Evolutionary conservation across 2,113 vertebrate species (phyloP).

Genomic region (Bostrychus sinensis): DNA sequence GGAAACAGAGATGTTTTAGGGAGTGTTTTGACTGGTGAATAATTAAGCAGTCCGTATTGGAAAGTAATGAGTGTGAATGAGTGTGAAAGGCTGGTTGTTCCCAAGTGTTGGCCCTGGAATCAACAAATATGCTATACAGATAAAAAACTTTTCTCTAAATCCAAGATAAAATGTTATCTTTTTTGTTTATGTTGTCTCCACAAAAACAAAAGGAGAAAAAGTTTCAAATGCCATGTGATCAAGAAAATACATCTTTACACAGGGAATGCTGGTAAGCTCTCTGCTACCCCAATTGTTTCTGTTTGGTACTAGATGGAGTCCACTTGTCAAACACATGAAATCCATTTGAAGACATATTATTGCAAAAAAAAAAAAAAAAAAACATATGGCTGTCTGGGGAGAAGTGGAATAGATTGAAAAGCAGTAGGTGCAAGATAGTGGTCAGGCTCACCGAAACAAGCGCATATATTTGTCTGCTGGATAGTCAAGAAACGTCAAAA

Average conservation of each 20-base stretch:
- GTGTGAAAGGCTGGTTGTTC: too few species aligned
- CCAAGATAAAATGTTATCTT: too few species aligned
- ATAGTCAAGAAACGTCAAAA: constrained; percentile 59
- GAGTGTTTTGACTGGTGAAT: too few species aligned
- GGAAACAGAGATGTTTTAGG: too few species aligned
- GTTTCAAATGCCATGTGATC: too few species aligned
- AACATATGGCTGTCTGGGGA: constrained; percentile 25
- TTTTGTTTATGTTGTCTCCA: too few species aligned
- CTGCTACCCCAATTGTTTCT: constrained; percentile 9
- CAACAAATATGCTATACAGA: too few species aligned
- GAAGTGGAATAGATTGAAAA: constrained; percentile 43
- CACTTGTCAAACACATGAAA: constrained; percentile 36
- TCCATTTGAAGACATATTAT: constrained; percentile 20
- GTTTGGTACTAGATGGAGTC: constrained; percentile 9
- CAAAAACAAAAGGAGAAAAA: too few species aligned
- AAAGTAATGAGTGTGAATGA: too few species aligned
- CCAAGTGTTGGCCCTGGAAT: too few species aligned
- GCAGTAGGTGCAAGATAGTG: constrained; percentile 25
- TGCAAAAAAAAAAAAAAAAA: neutral
- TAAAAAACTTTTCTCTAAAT: too few species aligned
- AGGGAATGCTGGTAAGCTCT: neutral
- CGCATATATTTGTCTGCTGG: constrained; percentile 23
- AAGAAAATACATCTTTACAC: neutral
- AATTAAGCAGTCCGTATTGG: too few species aligned
- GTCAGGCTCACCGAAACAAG: constrained; percentile 33